phyloP scores from a whole-genome alignment of 2,888 invertebrate genomes.

The Dorcus parallelipipedus region DNA sequence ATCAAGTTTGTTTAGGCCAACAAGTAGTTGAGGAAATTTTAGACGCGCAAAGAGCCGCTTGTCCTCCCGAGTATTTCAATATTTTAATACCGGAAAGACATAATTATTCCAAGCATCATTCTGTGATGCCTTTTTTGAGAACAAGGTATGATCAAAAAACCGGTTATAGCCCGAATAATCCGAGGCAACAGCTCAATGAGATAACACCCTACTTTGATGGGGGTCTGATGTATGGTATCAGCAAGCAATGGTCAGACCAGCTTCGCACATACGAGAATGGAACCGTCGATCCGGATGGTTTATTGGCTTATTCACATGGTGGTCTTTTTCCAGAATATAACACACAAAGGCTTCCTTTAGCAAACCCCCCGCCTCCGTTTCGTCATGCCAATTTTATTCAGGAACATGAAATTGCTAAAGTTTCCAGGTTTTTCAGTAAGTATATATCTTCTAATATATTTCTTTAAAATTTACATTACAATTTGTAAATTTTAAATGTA shows the following conservation, averaged over 20 bases:
- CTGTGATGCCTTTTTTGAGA: conserved; percentile 54
- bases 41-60: conserved; percentile 58
- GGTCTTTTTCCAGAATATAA: conserved; percentile 55
- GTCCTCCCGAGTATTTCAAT: conserved; percentile 60
- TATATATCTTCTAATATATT: conserved; percentile 13
- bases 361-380: conserved; percentile 57
- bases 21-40: conserved; percentile 62
- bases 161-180: conserved; percentile 58
- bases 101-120: conserved; percentile 39
- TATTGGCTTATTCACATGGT: conserved; percentile 46
- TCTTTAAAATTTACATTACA: background rate
- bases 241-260: conserved; percentile 57
- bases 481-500: too few species aligned
- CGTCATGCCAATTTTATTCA: conserved; percentile 45
- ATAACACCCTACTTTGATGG: conserved; percentile 61
- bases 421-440: conserved; percentile 57
- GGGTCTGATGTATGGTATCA: conserved; percentile 58
- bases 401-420: conserved; percentile 47
- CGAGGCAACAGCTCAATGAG: conserved; percentile 60
- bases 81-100: conserved; percentile 53
- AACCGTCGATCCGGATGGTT: conserved; percentile 48
- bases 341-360: conserved; percentile 52
- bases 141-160: conserved; percentile 55
- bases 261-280: conserved; percentile 52
- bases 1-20: conserved; percentile 49